A percentile compares a stretch with the other conserved stretches of the same genome.
These are phyloP conservation scores for Entomobrya multifasciata DNA, from an alignment of 2,888 invertebrate species.

Conservation along the genomic window DNA sequence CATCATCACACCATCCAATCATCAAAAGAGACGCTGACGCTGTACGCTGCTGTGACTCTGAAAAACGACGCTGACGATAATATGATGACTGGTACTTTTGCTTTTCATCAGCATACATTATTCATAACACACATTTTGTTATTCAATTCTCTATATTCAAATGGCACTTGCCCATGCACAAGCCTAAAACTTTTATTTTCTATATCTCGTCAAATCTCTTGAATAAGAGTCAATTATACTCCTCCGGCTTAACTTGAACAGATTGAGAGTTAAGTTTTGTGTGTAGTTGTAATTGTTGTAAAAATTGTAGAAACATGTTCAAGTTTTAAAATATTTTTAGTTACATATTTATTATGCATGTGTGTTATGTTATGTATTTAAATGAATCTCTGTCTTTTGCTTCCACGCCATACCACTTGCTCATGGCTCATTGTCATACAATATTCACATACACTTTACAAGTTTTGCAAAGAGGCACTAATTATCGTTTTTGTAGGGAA, in stretches of 20 bases:
- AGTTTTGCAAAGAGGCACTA: constrained; percentile 60
- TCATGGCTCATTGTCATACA: neutral
- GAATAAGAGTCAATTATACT: no score
- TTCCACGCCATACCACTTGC: constrained; percentile 7
- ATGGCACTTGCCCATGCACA: constrained; percentile 37
- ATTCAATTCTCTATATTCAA: constrained; percentile 27
- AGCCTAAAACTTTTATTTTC: constrained; percentile 20
- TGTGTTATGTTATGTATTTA: constrained; percentile 22
- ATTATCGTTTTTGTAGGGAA: constrained; percentile 75
- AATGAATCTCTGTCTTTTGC: constrained; percentile 33
- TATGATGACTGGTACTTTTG: neutral
- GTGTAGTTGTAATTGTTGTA: no score
- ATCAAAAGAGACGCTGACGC: constrained; percentile 42
- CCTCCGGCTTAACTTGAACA: no score
- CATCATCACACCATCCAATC: neutral
- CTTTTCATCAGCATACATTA: no score
- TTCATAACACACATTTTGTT: neutral
- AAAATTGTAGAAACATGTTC: no score
- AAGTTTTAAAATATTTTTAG: no score
- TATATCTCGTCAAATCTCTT: neutral
- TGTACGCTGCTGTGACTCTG: neutral
- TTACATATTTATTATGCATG: constrained; percentile 25
- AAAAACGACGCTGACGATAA: neutral
- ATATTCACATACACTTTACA: constrained; percentile 31
- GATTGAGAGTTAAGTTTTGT: no score